Conservation (phyloP, 2,113 vertebrate genomes). For the Phoenicopterus ruber region DNA sequence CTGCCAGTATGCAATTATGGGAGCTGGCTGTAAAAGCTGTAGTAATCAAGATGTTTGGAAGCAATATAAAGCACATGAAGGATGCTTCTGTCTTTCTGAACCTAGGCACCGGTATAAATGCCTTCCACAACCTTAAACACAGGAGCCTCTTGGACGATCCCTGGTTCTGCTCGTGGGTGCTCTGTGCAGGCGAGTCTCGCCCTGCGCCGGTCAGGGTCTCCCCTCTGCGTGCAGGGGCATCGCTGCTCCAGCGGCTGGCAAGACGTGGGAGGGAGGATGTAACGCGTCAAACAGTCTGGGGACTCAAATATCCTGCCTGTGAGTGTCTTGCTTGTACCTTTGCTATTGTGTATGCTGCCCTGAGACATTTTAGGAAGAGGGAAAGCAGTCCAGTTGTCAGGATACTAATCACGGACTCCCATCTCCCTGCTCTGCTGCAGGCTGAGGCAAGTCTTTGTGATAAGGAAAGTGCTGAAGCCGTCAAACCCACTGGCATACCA, state of each 20-base stretch:
- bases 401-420: neutral
- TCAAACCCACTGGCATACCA: neutral
- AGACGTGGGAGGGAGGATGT: neutral
- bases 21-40: neutral
- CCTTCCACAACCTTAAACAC: neutral
- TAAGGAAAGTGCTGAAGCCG: neutral
- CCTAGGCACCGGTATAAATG: neutral
- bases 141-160: rapidly evolving
- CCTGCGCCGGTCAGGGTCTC: rapidly evolving
- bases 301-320: neutral
- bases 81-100: neutral
- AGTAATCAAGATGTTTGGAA: neutral
- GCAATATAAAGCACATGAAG: neutral
- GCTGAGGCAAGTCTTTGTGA: neutral
- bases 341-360: neutral
- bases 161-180: neutral
- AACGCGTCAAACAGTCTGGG: neutral
- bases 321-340: neutral
- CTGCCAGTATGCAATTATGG: neutral
- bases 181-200: neutral
- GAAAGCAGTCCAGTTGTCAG: neutral
- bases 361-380: neutral
- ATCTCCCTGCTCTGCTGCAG: neutral
- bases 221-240: rapidly evolving
- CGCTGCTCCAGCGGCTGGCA: rapidly evolving